These are phyloP conservation scores for Catostylus mosaicus DNA, from an alignment of 30 jellyfish, hydroid and myxozoan species.

Conservation along the genomic window DNA sequence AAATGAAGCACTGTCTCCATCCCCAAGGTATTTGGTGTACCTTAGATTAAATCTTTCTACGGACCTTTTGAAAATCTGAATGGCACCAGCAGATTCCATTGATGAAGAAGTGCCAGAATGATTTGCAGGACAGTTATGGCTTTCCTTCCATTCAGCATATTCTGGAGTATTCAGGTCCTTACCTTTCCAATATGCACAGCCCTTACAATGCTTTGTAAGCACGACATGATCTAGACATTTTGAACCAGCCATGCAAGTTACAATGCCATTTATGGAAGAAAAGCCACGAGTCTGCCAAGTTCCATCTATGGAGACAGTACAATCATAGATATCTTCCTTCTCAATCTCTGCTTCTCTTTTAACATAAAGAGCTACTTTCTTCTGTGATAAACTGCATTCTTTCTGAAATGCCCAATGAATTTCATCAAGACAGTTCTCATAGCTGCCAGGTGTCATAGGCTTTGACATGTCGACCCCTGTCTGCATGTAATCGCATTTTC, in stretches of 20 bases:
- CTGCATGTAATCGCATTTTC: too few relatives aligned
- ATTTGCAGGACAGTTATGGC: conserved; percentile 28
- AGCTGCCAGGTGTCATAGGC: conserved; percentile 26
- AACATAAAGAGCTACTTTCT: too few relatives aligned
- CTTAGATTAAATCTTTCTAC: neutral
- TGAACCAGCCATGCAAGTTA: too few relatives aligned
- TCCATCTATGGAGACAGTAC: too few relatives aligned
- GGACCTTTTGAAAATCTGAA: neutral
- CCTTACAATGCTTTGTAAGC: conserved; percentile 8
- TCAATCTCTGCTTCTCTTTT: neutral
- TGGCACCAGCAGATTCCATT: conserved; percentile 33
- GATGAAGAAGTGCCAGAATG: conserved; percentile 15
- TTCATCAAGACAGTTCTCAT: too few relatives aligned
- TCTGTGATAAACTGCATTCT: too few relatives aligned
- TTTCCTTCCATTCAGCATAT: neutral
- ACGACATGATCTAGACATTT: conserved; percentile 14
- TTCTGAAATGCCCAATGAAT: too few relatives aligned
- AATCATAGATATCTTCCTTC: neutral
- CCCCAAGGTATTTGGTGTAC: neutral
- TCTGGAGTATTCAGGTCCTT: neutral
- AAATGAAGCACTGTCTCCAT: neutral
- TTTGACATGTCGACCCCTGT: conserved; percentile 11
- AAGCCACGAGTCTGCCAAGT: conserved; percentile 30
- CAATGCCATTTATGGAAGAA: conserved; percentile 15
- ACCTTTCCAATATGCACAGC: neutral